phyloP scores from a whole-genome alignment of 1,140 invertebrate genomes.

The Tribolium castaneum region DNA sequence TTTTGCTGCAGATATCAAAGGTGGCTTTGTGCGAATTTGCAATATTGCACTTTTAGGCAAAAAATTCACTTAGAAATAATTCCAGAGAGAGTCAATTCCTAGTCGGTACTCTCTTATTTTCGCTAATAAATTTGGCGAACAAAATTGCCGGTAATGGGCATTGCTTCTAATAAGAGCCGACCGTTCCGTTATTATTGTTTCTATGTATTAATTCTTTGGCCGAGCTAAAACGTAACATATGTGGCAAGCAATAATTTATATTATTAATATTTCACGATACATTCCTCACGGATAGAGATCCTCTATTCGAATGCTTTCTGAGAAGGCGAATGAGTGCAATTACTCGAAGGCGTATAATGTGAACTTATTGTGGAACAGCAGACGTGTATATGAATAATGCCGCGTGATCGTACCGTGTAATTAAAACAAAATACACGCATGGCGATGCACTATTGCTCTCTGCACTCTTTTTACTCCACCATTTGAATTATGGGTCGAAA shows the following conservation, averaged over 20 bases:
- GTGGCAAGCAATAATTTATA: constrained; percentile 12
- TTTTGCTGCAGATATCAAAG: constrained; percentile 7
- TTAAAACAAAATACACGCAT: constrained; percentile 59
- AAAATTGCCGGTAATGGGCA: background rate
- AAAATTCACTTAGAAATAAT: background rate
- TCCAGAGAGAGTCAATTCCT: background rate
- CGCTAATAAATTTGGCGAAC: no score
- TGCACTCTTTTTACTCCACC: constrained; percentile 35
- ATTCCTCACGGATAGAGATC: constrained; percentile 38
- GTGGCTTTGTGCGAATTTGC: background rate
- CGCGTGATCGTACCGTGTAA: constrained; percentile 56
- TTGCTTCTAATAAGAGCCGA: background rate
- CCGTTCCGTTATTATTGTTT: constrained; percentile 3
- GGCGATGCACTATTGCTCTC: constrained; percentile 38
- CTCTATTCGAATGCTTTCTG: constrained; percentile 43
- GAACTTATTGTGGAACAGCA: constrained; percentile 56
- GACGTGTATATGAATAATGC: constrained; percentile 59
- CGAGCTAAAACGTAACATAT: constrained; percentile 8
- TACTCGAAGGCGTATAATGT: constrained; percentile 57
- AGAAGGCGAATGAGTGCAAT: constrained; percentile 57
- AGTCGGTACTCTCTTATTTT: no score
- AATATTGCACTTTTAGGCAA: background rate
- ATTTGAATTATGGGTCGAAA: constrained; percentile 36
- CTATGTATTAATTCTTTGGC: background rate
- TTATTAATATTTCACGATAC: constrained; percentile 46